phyloP scores from a whole-genome alignment of 2,888 invertebrate genomes.

The Brachypalpus laphriformis region DNA sequence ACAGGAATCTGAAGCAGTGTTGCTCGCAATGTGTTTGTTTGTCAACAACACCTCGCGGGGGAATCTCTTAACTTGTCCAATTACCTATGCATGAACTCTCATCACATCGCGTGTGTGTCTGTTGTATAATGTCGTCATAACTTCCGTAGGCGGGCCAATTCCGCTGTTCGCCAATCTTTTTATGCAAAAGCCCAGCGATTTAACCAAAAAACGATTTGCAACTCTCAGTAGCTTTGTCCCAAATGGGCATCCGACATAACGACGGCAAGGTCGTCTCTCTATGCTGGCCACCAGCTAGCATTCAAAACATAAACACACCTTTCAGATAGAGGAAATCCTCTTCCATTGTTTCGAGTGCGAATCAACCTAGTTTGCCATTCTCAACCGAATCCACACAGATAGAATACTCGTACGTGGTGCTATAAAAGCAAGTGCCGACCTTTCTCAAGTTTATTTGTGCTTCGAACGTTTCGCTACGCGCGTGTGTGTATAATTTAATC shows the following conservation, averaged over 20 bases:
- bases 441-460: constrained; percentile 80
- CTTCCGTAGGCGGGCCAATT: constrained; percentile 78
- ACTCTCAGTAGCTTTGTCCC: constrained; percentile 17
- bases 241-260: constrained; percentile 51
- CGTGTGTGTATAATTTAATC: constrained; percentile 26
- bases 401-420: constrained; percentile 28
- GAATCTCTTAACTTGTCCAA: too few species aligned
- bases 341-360: constrained; percentile 33
- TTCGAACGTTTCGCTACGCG: constrained; percentile 72
- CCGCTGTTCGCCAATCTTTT: too few species aligned
- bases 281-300: constrained; percentile 19
- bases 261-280: constrained; percentile 59
- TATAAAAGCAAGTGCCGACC: constrained; percentile 78
- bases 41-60: constrained; percentile 48
- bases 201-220: constrained; percentile 32
- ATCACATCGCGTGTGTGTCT: constrained; percentile 37
- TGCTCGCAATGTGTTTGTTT: constrained; percentile 45
- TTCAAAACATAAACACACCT: constrained; percentile 50
- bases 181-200: constrained; percentile 29
- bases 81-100: constrained; percentile 57
- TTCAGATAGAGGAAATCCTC: constrained; percentile 53
- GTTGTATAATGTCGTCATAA: constrained; percentile 77
- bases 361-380: constrained; percentile 9
- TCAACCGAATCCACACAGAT: background rate
- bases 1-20: constrained; percentile 5